Conservation (phyloP, 2,797 vertebrate genomes). For the Melopsittacus undulatus region DNA sequence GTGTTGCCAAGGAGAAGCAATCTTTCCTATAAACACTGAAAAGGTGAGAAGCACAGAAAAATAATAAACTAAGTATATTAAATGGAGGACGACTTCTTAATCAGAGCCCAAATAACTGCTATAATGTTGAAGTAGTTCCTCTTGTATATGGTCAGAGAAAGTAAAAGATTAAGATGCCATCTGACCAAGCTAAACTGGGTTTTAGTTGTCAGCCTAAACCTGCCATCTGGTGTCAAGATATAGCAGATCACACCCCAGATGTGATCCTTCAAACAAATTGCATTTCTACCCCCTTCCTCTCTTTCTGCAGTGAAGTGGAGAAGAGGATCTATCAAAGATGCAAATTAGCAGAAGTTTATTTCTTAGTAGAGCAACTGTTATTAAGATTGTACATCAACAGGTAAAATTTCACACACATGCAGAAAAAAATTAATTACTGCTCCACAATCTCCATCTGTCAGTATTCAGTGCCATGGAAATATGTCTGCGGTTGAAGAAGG, state of each 20-base stretch:
- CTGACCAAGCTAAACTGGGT: slow-evolving; percentile 56
- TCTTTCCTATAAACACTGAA: slow-evolving; percentile 73
- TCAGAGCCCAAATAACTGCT: slow-evolving; percentile 77
- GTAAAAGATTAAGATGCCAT: slow-evolving; percentile 59
- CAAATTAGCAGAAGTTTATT: slow-evolving; percentile 56
- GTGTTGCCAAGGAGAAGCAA: slow-evolving; percentile 77
- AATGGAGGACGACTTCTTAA: neutral
- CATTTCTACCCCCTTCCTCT: slow-evolving; percentile 16
- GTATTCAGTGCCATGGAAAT: slow-evolving; percentile 21
- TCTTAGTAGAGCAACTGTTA: slow-evolving; percentile 53
- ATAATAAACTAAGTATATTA: slow-evolving; percentile 44
- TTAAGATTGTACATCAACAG: slow-evolving; percentile 35
- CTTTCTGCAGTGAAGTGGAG: slow-evolving; percentile 12
- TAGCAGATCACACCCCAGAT: slow-evolving; percentile 75
- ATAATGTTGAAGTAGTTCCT: slow-evolving; percentile 78
- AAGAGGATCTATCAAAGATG: slow-evolving; percentile 50
- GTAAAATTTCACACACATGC: slow-evolving; percentile 40
- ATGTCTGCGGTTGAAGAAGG: slow-evolving; percentile 53
- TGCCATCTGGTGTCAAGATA: slow-evolving; percentile 81
- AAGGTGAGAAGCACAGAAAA: slow-evolving; percentile 46
- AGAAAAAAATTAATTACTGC: slow-evolving; percentile 25
- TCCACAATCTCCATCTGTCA: slow-evolving; percentile 13
- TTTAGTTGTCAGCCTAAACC: slow-evolving; percentile 76
- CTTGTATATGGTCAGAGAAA: slow-evolving; percentile 74
- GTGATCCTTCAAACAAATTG: slow-evolving; percentile 74